These are phyloP conservation scores for Carlito syrichta DNA, from an alignment of 2,113 vertebrate species.

Conservation along the genomic window DNA sequence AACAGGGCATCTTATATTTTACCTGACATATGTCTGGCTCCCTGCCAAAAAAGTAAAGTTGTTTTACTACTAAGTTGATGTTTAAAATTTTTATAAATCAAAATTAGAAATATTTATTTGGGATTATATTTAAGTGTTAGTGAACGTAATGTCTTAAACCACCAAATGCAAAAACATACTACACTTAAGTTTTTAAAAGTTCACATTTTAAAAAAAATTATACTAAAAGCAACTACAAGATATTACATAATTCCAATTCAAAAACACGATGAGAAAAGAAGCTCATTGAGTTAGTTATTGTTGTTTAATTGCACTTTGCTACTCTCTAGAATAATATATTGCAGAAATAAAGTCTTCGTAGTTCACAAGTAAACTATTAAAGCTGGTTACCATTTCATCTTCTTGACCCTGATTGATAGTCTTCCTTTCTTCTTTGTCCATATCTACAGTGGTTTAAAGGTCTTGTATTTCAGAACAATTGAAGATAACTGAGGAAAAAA, in stretches of 20 bases:
- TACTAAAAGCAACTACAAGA: neutral
- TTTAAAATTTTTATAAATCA: conserved; percentile 9
- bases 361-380: neutral
- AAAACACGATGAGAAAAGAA: neutral
- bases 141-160: conserved; percentile 20
- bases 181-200: neutral
- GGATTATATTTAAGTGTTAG: neutral
- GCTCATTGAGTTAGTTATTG: neutral
- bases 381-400: conserved; percentile 93
- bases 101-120: conserved; percentile 7
- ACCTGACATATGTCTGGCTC: neutral
- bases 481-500: conserved; percentile 68
- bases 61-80: neutral
- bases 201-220: conserved; percentile 5
- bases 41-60: neutral
- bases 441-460: conserved; percentile 79
- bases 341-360: neutral
- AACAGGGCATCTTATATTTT: neutral
- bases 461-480: conserved; percentile 67
- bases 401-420: conserved; percentile 93
- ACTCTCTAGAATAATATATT: neutral
- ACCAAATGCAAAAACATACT: conserved; percentile 4
- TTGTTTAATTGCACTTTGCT: neutral
- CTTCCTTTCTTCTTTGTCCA: conserved; percentile 95
- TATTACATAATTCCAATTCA: conserved; percentile 13